Base-by-base conservation (phyloP, 2,888 invertebrate species). In the Trachelus troglodyta region DNA sequence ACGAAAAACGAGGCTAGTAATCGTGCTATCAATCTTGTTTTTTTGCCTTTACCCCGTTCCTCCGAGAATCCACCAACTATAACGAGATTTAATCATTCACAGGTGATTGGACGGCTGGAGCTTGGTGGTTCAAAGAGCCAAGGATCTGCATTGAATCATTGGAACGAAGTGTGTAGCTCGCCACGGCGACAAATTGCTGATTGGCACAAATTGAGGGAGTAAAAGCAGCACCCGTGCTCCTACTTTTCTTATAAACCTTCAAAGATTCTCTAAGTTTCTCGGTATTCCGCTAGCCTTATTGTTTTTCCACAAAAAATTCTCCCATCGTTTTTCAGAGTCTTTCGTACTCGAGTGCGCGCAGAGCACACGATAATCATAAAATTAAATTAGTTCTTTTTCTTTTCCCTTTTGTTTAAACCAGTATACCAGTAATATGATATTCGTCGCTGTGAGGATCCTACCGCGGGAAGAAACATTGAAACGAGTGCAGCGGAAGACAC, bases 141-240 rank as follows among this genome's bases (percentile, higher is more conserved):
- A 80, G 97, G 97, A 85, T 95, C 97, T 81, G 96, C 97, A 76
- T 93, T 97, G 33, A 97, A 97, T 90, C 99, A 99, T 93, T 99
- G 99, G 99, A 97, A 97, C 89, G 98, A 99, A 93, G 98, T 99
- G 85, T 97, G 98, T 93, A 98, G 96, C 90, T 98, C 98, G 85
- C 98, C 99, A 76, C 95, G 98, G 86, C 96, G 99, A 84, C 99
- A 99, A 94, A 98, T 99, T 91, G 99, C 99, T 83, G 98, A 99
- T 93, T 99, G 99, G 99, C 99, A 99, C 94, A 98, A 98, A 93
- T 94, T 99, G 87, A 95, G 96, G 92, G 98, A 98, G 94, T 98
- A 95, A 93, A 15, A 4, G 12, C 4, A 15, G 12, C 12, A 37
- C 12, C 37, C 37, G 37, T 37, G 37, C 37, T 37, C 12, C 4